These are phyloP conservation scores for Anniella stebbinsi DNA, from an alignment of 2,797 vertebrate species.

Conservation along the genomic window DNA sequence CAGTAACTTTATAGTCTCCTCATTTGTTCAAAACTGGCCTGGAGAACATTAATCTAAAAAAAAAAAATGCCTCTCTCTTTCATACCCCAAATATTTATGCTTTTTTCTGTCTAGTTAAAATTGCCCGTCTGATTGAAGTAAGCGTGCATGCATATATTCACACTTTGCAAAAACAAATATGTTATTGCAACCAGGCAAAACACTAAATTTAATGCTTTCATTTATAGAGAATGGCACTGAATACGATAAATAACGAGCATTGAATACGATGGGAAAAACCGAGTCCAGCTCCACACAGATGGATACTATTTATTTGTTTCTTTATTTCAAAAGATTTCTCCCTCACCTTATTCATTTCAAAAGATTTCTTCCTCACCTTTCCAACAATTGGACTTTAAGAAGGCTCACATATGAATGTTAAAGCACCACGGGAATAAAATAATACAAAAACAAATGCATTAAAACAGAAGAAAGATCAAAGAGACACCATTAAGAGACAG, in stretches of 20 bases:
- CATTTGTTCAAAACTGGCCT: neutral
- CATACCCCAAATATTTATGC: neutral
- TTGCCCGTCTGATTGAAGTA: neutral
- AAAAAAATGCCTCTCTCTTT: neutral
- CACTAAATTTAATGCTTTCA: neutral
- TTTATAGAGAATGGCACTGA: neutral
- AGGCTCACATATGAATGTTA: neutral
- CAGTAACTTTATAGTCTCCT: neutral
- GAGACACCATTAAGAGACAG: neutral
- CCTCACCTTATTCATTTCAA: neutral
- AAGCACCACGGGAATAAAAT: neutral
- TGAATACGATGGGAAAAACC: neutral
- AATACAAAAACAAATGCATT: neutral
- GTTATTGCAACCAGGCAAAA: neutral
- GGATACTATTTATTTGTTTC: neutral
- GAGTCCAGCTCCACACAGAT: neutral
- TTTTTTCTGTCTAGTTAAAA: neutral
- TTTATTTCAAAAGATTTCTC: neutral
- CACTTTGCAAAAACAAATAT: neutral
- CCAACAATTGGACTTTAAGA: neutral
- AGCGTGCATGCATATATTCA: neutral
- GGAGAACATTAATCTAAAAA: neutral
- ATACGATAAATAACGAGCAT: neutral
- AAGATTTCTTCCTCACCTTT: neutral
- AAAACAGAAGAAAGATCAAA: neutral